A percentile compares a stretch with the other conserved stretches of the same genome.
These are phyloP conservation scores for Callospermophilus lateralis DNA, from an alignment of 2,113 vertebrate genomes.

Conservation along the genomic window DNA sequence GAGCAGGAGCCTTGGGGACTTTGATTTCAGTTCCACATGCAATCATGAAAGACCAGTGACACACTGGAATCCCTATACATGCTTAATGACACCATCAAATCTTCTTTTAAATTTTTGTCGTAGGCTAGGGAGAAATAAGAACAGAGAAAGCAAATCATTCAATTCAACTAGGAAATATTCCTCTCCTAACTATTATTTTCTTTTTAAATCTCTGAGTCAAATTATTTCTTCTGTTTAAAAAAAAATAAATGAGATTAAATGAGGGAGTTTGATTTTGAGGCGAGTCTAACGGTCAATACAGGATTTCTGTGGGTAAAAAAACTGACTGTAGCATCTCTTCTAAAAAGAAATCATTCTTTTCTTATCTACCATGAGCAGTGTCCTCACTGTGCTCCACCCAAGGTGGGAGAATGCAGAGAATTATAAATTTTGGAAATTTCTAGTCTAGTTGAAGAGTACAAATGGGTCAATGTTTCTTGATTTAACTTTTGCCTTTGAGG, in stretches of 20 bases:
- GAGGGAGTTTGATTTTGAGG: no score
- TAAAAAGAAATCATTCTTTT: background rate
- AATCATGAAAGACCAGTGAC: background rate
- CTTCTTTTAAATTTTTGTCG: background rate
- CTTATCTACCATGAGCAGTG: background rate
- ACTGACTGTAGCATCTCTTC: background rate
- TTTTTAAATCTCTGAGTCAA: background rate
- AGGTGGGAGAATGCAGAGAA: fast-evolving
- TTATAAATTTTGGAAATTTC: background rate
- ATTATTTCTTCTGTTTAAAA: background rate
- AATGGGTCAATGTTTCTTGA: background rate
- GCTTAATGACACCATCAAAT: background rate
- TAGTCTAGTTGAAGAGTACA: background rate
- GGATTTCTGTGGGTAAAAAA: background rate
- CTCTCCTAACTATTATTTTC: background rate
- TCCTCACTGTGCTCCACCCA: background rate
- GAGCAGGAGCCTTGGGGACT: background rate
- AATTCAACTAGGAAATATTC: background rate
- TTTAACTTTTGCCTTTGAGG: background rate
- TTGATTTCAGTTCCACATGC: background rate
- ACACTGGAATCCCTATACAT: background rate
- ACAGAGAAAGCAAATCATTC: background rate
- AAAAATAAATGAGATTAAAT: background rate
- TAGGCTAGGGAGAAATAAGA: background rate
- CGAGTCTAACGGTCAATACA: background rate